phyloP scores from a whole-genome alignment of 2,113 vertebrate genomes.

The Dromiciops gliroides region DNA sequence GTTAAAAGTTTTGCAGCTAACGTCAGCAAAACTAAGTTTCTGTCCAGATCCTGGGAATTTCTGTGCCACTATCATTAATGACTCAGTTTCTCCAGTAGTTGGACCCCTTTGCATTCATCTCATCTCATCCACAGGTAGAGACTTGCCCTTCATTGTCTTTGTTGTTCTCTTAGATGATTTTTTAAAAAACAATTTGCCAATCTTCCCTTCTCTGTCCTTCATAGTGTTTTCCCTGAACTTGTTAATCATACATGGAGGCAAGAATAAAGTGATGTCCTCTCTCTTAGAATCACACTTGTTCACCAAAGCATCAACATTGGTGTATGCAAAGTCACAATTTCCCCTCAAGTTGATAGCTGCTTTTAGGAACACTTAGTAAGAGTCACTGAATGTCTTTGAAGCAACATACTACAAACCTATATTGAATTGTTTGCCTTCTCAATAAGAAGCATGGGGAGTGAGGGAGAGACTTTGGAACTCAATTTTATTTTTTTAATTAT shows the following conservation, averaged over 20 bases:
- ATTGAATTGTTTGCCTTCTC: too few species aligned
- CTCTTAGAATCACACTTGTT: conserved; percentile 85
- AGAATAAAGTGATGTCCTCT: conserved; percentile 93
- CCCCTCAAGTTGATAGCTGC: conserved; percentile 92
- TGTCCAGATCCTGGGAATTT: conserved; percentile 94
- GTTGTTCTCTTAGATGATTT: conserved; percentile 96
- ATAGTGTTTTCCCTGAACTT: conserved; percentile 94
- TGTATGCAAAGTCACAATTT: conserved; percentile 95
- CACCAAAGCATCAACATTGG: conserved; percentile 87
- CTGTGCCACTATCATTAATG: too few species aligned
- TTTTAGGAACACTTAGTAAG: conserved; percentile 92
- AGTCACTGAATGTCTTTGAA: conserved; percentile 89
- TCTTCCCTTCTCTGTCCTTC: conserved; percentile 88
- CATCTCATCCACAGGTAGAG: conserved; percentile 94
- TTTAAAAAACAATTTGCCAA: conserved; percentile 88
- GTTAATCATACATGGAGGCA: conserved; percentile 89
- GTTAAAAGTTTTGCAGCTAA: conserved; percentile 90
- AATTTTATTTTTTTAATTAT: too few species aligned
- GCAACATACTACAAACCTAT: conserved; percentile 95
- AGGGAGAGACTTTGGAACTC: too few species aligned
- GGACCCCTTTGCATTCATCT: conserved; percentile 97
- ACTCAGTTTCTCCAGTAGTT: conserved; percentile 99
- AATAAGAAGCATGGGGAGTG: too few species aligned
- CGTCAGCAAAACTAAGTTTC: conserved; percentile 91
- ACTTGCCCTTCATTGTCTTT: conserved; percentile 95